phyloP scores from a whole-genome alignment of 1,140 invertebrate species.

The Conus betulinus region DNA sequence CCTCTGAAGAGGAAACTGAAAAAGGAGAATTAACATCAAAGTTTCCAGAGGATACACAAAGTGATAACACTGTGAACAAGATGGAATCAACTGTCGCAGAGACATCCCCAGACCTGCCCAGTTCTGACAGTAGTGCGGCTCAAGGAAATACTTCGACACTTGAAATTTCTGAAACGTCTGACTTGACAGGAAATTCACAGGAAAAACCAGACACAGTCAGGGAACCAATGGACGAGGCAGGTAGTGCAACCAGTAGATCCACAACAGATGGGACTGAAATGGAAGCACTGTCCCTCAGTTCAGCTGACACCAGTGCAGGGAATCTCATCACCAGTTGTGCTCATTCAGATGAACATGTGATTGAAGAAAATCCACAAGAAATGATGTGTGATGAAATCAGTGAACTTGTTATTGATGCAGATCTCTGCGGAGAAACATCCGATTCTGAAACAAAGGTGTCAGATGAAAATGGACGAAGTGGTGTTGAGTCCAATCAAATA shows the following conservation, averaged over 20 bases:
- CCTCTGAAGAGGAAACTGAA: background rate
- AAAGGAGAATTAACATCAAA: background rate
- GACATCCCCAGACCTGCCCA: background rate
- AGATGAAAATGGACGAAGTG: background rate
- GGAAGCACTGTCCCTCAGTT: too few species aligned
- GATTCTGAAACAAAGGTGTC: background rate
- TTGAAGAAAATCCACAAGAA: background rate
- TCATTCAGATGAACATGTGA: background rate
- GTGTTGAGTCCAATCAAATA: background rate
- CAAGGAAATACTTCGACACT: too few species aligned
- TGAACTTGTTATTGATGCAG: background rate
- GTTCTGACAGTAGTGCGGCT: background rate
- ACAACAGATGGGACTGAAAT: too few species aligned
- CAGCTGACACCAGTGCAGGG: too few species aligned
- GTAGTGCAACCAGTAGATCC: background rate
- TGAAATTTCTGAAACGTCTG: too few species aligned
- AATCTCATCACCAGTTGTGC: too few species aligned
- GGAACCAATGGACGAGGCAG: too few species aligned
- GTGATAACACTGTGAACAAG: background rate
- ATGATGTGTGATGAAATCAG: background rate
- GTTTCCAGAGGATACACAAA: background rate
- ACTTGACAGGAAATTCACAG: background rate
- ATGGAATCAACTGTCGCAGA: background rate
- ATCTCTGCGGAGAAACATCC: background rate
- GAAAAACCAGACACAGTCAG: background rate